Evolutionary conservation across 1,140 invertebrate species (phyloP).

Genomic region (Druon quercuslanigerum): DNA sequence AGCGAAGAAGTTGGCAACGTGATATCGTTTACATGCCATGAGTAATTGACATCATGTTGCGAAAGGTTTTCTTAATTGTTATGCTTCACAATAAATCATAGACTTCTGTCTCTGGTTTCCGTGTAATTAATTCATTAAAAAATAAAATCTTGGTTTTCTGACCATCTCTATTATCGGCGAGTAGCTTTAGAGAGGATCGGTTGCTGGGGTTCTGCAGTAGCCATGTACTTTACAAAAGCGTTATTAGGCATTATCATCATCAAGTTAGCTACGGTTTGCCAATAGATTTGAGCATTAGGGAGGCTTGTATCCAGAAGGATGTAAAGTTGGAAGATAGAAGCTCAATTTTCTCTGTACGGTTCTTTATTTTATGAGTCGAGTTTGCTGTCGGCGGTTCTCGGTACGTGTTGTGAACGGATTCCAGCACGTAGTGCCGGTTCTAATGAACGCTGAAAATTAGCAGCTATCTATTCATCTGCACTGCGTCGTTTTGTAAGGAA

Average conservation of each 20-base stretch:
- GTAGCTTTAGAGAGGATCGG: background rate
- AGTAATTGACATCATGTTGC: conserved; percentile 5
- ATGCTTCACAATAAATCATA: background rate
- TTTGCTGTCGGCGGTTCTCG: conserved; percentile 6
- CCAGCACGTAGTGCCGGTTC: conserved; percentile 48
- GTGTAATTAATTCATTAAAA: too few species aligned
- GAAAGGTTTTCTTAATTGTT: conserved; percentile 16
- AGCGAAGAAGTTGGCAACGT: conserved; percentile 10
- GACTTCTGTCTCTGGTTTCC: too few species aligned
- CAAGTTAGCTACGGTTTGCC: background rate
- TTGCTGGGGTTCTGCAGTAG: background rate
- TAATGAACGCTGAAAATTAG: conserved; percentile 70
- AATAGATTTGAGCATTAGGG: too few species aligned
- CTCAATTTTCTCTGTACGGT: conserved; percentile 40
- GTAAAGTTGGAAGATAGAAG: conserved; percentile 26
- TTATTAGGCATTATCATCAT: conserved; percentile 3
- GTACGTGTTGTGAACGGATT: conserved; percentile 36
- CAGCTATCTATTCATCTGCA: conserved; percentile 68
- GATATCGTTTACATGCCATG: conserved; percentile 23
- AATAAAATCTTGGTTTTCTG: background rate
- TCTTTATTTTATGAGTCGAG: conserved; percentile 42
- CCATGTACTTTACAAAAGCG: background rate
- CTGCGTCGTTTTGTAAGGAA: conserved; percentile 45
- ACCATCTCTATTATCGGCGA: background rate
- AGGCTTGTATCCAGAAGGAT: background rate